Evolutionary conservation across 1,140 invertebrate genomes (phyloP).

Genomic region (Dinothrombium tinctorium): DNA sequence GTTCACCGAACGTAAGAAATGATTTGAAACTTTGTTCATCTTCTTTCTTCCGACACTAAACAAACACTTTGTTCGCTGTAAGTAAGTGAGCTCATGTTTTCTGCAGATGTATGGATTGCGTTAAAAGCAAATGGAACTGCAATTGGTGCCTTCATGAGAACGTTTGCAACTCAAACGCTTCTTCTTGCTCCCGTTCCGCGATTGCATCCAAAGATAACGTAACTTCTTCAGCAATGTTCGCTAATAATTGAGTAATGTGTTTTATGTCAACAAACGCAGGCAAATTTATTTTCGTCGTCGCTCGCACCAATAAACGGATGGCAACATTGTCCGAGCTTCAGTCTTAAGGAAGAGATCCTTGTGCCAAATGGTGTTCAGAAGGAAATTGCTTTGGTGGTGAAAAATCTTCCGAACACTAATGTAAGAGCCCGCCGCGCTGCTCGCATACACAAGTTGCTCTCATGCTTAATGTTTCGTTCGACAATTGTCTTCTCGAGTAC

Average conservation of each 20-base stretch:
- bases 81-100: too few relatives aligned
- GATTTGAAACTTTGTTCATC: background rate
- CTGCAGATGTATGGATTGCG: constrained; percentile 33
- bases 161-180: constrained; percentile 61
- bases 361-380: constrained; percentile 66
- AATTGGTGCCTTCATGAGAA: constrained; percentile 93
- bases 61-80: too few relatives aligned
- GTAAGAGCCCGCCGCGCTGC: background rate
- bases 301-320: background rate
- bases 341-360: constrained; percentile 33
- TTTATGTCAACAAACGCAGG: background rate
- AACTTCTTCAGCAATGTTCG: background rate
- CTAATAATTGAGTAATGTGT: background rate
- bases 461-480: background rate
- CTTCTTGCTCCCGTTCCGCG: background rate
- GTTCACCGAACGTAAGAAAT: constrained; percentile 38
- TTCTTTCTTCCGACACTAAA: constrained; percentile 19
- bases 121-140: constrained; percentile 66
- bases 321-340: constrained; percentile 16
- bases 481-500: too few relatives aligned
- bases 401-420: constrained; percentile 46
- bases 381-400: constrained; percentile 62
- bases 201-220: background rate
- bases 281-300: background rate
- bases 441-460: background rate